These are phyloP conservation scores for Anguilla megastoma DNA, from an alignment of 2,797 vertebrate species.

Conservation along the genomic window DNA sequence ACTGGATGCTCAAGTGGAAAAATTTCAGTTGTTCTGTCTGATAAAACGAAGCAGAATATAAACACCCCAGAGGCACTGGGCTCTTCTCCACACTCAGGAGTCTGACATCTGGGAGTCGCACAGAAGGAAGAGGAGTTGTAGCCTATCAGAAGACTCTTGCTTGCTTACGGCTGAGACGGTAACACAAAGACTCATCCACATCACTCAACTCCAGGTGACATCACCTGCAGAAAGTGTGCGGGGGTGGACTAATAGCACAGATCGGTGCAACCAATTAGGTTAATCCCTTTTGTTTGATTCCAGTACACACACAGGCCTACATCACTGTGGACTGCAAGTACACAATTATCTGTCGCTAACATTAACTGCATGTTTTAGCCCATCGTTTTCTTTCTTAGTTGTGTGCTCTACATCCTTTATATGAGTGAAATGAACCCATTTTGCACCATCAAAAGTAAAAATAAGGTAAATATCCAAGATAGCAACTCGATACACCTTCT, in stretches of 20 bases:
- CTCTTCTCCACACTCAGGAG: neutral
- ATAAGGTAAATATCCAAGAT: neutral
- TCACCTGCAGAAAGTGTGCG: neutral
- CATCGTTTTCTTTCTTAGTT: neutral
- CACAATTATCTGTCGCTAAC: neutral
- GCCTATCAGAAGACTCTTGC: neutral
- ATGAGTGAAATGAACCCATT: neutral
- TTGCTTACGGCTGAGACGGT: neutral
- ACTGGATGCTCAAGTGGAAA: neutral
- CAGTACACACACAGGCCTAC: no score
- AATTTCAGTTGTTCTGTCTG: neutral
- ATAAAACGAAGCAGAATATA: neutral
- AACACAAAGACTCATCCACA: neutral
- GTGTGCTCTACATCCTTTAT: neutral
- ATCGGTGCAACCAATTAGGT: no score
- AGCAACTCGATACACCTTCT: neutral
- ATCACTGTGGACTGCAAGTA: no score
- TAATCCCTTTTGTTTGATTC: no score
- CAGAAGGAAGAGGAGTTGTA: no score
- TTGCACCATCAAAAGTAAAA: neutral
- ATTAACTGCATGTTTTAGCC: neutral
- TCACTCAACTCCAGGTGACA: neutral
- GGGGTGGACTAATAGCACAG: no score
- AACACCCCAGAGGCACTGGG: neutral
- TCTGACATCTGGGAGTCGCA: no score